Percentiles rank a stretch among this genome's conserved stretches.
Conservation (phyloP, 2,888 invertebrate genomes). For the Apantesis nais region DNA sequence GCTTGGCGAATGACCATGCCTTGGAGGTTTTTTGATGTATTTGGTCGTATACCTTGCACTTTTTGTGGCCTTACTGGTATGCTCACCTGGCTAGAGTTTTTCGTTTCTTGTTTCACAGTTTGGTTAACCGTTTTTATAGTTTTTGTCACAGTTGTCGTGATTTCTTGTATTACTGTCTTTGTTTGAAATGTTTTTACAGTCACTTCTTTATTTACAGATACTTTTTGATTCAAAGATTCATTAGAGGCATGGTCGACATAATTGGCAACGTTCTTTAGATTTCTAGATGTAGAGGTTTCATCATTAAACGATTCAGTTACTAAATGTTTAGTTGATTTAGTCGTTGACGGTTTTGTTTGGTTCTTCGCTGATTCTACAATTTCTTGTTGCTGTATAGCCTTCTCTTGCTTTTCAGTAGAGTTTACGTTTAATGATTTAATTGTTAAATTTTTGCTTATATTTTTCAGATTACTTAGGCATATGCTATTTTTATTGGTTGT, state of each 20-base stretch:
- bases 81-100: slow-evolving; percentile 56
- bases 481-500: slow-evolving; percentile 45
- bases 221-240: slow-evolving; percentile 58
- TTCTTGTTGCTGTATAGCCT: slow-evolving; percentile 34
- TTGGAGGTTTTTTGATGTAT: slow-evolving; percentile 58
- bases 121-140: slow-evolving; percentile 79
- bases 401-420: slow-evolving; percentile 27
- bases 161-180: slow-evolving; percentile 78
- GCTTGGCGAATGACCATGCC: slow-evolving; percentile 64
- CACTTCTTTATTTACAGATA: slow-evolving; percentile 69
- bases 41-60: slow-evolving; percentile 55
- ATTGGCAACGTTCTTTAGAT: slow-evolving; percentile 29
- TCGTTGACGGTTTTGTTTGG: slow-evolving; percentile 52
- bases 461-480: slow-evolving; percentile 60
- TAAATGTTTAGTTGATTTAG: slow-evolving; percentile 55
- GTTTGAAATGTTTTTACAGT: slow-evolving; percentile 78
- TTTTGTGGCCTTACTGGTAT: slow-evolving; percentile 55
- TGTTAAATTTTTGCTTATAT: slow-evolving; percentile 64
- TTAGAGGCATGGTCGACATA: slow-evolving; percentile 35
- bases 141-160: slow-evolving; percentile 81
- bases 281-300: slow-evolving; percentile 38
- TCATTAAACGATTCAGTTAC: slow-evolving; percentile 40
- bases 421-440: slow-evolving; percentile 53
- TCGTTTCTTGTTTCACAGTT: slow-evolving; percentile 70
- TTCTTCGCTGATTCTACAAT: slow-evolving; percentile 42